phyloP scores from a whole-genome alignment of 2,888 invertebrate species.

The Horisme vitalbata region DNA sequence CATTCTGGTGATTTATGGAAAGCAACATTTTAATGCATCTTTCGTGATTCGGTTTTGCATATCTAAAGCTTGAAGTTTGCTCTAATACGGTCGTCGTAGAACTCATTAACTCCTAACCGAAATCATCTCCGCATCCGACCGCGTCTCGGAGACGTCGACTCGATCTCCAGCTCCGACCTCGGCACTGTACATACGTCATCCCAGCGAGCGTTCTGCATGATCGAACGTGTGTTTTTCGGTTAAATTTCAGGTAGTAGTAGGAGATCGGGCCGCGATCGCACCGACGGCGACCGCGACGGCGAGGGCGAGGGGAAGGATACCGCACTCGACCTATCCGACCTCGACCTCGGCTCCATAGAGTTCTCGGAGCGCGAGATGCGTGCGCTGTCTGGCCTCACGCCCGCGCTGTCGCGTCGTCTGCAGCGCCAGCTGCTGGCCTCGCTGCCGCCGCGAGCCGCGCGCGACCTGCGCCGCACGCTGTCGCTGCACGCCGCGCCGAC shows the following conservation, averaged over 20 bases:
- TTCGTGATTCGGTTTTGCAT: slow-evolving; percentile 73
- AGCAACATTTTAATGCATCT: slow-evolving; percentile 82
- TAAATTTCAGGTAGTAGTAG: slow-evolving; percentile 77
- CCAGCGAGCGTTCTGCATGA: slow-evolving; percentile 80
- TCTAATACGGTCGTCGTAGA: slow-evolving; percentile 63
- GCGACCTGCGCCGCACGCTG: slow-evolving; percentile 85
- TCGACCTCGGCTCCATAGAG: slow-evolving; percentile 87
- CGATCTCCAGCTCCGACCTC: slow-evolving; percentile 28
- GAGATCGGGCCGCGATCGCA: slow-evolving; percentile 60
- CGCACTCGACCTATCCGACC: slow-evolving; percentile 82
- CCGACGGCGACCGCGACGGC: slow-evolving; percentile 59
- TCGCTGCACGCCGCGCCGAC: slow-evolving; percentile 67
- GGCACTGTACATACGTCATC: slow-evolving; percentile 74
- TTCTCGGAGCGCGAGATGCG: slow-evolving; percentile 87
- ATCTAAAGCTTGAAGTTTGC: slow-evolving; percentile 68
- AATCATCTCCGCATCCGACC: slow-evolving; percentile 43
- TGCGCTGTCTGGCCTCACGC: slow-evolving; percentile 86
- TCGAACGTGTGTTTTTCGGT: slow-evolving; percentile 81
- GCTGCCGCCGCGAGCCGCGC: slow-evolving; percentile 87
- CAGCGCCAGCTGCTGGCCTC: slow-evolving; percentile 88
- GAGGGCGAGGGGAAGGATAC: slow-evolving; percentile 47
- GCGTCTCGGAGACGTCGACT: slow-evolving; percentile 3
- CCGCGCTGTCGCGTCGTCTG: slow-evolving; percentile 87
- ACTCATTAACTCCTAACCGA: slow-evolving; percentile 72
- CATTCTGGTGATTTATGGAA: slow-evolving; percentile 60